Conservation (phyloP, 2,797 vertebrate genomes). For the Dendrocincla tyrannina region DNA sequence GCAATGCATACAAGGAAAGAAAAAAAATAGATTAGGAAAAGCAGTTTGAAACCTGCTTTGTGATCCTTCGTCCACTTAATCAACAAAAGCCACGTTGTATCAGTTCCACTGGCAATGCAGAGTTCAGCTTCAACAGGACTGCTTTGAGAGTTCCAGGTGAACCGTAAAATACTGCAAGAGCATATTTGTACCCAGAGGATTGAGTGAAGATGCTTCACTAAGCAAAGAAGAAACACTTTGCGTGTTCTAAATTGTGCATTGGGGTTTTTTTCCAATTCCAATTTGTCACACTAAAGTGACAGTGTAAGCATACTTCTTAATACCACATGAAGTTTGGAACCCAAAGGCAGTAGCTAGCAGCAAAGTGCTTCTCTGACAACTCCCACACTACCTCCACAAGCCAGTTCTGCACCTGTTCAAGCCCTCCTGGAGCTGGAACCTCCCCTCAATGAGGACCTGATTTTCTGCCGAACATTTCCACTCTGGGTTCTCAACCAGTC, state of each 20-base stretch:
- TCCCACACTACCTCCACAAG: not conserved
- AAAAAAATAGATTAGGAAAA: not conserved
- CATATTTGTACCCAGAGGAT: not conserved
- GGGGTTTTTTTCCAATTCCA: not conserved
- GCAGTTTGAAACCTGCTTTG: not conserved
- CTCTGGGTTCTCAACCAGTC: not conserved
- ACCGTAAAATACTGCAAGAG: not conserved
- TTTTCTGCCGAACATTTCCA: not conserved
- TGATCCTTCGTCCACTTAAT: not conserved
- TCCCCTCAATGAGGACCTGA: not conserved
- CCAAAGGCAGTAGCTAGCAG: not conserved
- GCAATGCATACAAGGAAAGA: not conserved
- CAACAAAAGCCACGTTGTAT: not conserved
- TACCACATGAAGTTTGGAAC: not conserved
- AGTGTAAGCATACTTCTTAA: constrained; percentile 6
- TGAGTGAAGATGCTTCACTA: not conserved
- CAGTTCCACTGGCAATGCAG: not conserved
- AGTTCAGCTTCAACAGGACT: not conserved
- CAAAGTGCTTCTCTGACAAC: not conserved
- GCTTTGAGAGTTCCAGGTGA: not conserved
- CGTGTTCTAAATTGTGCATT: not conserved
- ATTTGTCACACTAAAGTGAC: constrained; percentile 16
- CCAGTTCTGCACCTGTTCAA: not conserved
- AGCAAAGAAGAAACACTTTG: not conserved
- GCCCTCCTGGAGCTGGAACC: not conserved